phyloP scores from a whole-genome alignment of 2,888 invertebrate genomes.

The Spicauda simplicius region DNA sequence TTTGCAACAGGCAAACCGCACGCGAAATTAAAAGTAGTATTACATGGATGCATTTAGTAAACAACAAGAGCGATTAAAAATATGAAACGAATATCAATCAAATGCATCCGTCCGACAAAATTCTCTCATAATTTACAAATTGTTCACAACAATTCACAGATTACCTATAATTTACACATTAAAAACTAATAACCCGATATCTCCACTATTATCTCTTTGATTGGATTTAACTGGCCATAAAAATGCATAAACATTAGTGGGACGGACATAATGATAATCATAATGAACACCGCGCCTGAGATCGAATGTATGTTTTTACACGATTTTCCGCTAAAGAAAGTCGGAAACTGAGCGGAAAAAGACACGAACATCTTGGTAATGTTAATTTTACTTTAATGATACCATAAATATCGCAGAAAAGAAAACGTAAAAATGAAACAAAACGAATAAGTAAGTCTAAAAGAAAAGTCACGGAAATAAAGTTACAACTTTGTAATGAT shows the following conservation, averaged over 20 bases:
- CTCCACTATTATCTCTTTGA: neutral
- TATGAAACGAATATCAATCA: no score
- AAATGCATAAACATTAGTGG: slow-evolving; percentile 5
- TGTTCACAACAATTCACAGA: no score
- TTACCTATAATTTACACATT: neutral
- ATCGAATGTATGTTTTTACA: slow-evolving; percentile 46
- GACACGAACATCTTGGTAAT: neutral
- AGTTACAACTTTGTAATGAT: no score
- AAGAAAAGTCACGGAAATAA: neutral
- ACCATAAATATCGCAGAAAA: neutral
- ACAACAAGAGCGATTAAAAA: no score
- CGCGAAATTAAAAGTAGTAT: no score
- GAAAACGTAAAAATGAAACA: neutral
- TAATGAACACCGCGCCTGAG: slow-evolving; percentile 30
- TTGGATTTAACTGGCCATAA: slow-evolving; percentile 8
- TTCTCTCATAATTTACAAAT: no score
- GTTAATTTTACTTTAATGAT: slow-evolving; percentile 5
- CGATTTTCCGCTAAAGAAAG: slow-evolving; percentile 62
- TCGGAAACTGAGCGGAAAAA: slow-evolving; percentile 63
- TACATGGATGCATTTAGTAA: no score
- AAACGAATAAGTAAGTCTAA: neutral
- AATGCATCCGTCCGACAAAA: no score
- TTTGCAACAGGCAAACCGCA: no score
- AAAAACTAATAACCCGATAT: neutral
- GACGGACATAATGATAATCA: slow-evolving; percentile 4